Evolutionary conservation across 2,888 invertebrate genomes (phyloP), one percentile per base, ranked within the genome.

Genomic region (Chironomus tentans): DNA sequence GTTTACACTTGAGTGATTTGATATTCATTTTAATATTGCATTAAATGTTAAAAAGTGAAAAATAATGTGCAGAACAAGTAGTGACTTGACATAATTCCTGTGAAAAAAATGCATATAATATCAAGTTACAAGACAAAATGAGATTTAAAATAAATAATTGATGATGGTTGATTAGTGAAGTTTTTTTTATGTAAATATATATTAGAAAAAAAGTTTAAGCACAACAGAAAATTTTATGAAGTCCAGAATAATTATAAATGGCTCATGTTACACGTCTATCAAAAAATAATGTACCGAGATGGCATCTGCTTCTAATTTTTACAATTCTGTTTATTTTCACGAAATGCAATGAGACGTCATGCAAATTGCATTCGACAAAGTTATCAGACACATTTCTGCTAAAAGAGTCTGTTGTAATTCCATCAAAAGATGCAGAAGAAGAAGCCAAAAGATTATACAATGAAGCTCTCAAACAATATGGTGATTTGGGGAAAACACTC

Each of bases 371-470:
- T 13, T 50, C 61, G 13, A 12, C 72, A 15, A 72, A 48, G 61
- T 72, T 72, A 61, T 61, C 61, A 38, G 62, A 72, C 6, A 72
- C 70, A 50, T 15, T 70, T 48, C 13, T 61, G 1, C 77, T 79
- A 77, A 80, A 83, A 69, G 84, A 84, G 79, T 82, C 83, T 74
- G 81, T 84, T 7, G 81, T 84, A 80, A 79, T 84, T 73, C 72
- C 72, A 15, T 82, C 82, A 24, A 79, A 79, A 28, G 83, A 84
- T 80, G 80, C 83, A 2, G 84, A 84, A 78, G 81, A 81, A 6
- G 84, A 84, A 78, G 84, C 84, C 0, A 82, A 82, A 78, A 80
- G 82, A 72, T 78, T 84, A 1, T 84, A 84, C 78, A 83, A 84
- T 78, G 82, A 84, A 78, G 80, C 83, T 4, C 78, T 84, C 47